Percentiles rank a stretch among this genome's conserved stretches.
These are phyloP conservation scores for Anastatus disparis DNA, from an alignment of 1,140 invertebrate genomes.

Conservation along the genomic window DNA sequence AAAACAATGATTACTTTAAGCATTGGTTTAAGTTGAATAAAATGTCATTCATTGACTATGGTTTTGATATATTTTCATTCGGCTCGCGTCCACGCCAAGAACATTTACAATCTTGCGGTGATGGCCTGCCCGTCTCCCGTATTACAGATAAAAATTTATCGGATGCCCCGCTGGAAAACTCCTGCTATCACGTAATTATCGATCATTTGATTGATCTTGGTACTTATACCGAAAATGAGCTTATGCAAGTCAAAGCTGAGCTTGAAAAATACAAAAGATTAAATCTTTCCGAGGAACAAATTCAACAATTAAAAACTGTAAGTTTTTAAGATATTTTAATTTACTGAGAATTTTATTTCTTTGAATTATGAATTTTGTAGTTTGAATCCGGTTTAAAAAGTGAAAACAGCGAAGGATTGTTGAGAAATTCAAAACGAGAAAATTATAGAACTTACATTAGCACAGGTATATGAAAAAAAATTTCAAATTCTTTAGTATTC, in stretches of 20 bases:
- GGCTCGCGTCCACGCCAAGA: not conserved
- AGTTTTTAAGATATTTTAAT: no score
- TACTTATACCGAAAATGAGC: constrained; percentile 47
- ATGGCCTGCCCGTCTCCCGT: not conserved
- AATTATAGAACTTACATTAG: not conserved
- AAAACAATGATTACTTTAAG: not conserved
- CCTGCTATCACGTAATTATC: constrained; percentile 50
- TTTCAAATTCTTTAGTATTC: no score
- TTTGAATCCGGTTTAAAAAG: not conserved
- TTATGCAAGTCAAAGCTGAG: constrained; percentile 44
- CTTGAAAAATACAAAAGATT: constrained; percentile 52
- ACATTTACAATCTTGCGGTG: not conserved
- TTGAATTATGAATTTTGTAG: not conserved
- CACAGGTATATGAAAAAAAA: no score
- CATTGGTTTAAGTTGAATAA: no score
- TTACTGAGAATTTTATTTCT: no score
- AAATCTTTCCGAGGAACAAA: constrained; percentile 50
- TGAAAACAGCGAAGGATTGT: not conserved
- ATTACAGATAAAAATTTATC: no score
- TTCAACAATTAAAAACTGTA: constrained; percentile 41
- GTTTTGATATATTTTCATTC: constrained; percentile 18
- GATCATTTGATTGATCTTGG: constrained; percentile 51
- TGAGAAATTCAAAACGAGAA: not conserved
- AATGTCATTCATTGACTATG: constrained; percentile 35
- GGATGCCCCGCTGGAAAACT: constrained; percentile 47